A percentile compares a stretch with the other conserved stretches of the same genome.
Conservation (phyloP, 2,797 vertebrate species). For the Thripadectes ignobilis region DNA sequence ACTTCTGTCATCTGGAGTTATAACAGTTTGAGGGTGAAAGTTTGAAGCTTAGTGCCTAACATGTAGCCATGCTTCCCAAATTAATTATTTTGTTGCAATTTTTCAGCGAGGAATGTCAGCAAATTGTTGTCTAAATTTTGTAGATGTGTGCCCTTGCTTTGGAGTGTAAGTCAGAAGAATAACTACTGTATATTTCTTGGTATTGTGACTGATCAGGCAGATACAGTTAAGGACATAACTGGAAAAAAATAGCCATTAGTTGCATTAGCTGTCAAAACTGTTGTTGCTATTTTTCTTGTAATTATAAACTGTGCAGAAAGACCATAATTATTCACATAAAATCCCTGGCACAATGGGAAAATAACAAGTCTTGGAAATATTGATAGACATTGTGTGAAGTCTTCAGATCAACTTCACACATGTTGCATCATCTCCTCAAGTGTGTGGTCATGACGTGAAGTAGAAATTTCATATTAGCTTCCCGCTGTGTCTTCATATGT, state of each 20-base stretch:
- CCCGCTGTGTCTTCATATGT: background rate
- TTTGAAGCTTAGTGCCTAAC: background rate
- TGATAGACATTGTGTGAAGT: background rate
- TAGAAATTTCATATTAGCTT: background rate
- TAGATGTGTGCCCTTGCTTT: background rate
- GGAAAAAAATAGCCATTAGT: background rate
- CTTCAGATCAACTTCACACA: background rate
- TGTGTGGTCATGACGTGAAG: background rate
- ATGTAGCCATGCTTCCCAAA: background rate
- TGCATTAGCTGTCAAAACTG: background rate
- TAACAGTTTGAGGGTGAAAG: background rate
- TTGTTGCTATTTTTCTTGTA: background rate
- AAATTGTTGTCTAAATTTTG: background rate
- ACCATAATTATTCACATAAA: background rate
- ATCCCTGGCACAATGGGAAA: background rate
- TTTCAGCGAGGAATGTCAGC: background rate
- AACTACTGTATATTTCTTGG: background rate
- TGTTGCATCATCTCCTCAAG: background rate
- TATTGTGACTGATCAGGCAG: background rate
- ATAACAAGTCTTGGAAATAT: background rate
- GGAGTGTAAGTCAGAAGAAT: background rate
- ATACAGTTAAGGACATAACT: background rate
- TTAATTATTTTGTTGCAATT: background rate
- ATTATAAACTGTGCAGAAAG: background rate
- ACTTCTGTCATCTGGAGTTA: background rate